Base-by-base conservation (phyloP, 2,888 invertebrate genomes). In the Agonopterix subpropinquella region DNA sequence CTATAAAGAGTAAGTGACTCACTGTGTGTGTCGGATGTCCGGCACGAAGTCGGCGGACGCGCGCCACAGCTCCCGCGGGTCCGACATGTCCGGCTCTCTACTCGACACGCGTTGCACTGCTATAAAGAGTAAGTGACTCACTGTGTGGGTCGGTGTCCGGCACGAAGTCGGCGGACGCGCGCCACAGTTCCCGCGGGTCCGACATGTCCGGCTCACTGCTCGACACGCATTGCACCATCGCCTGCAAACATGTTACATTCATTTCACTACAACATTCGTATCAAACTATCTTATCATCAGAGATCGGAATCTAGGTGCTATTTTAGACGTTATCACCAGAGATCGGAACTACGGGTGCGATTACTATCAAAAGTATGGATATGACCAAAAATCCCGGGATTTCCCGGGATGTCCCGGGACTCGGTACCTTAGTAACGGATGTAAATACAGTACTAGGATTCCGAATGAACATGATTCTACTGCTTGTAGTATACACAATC, bases 181-280 rank as follows among this genome's bases (percentile, higher is more conserved):
- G 68, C 85, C 84, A 85, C 8, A 70, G 51, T 11, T 86, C 81
- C 45, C 79, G 77, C 0, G 85, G 68, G 55, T 89, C 89, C 1
- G 83, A 81, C 67, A 84, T 80, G 58, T 95, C 95, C 36, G 93
- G 95, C 70, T 95, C 95, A 62, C 95, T 95, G 70, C 95, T 95
- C 36, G 96, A 95, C 54, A 96, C 94, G 73, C 95, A 96, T 73
- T 96, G 96, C 35, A 96, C 96, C 95, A 95, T 92, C 5, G 93
- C 92, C 92, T 92, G 83, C 10, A 78, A 73, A 39, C 28, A 28
- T 7, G 7, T 28, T 7, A 28, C 28, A 5, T 28, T 28, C 28
- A 28, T 28, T 28, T 28, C 28, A 28, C 28, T 5, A 28, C 28
- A 28, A 28, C 28, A 28, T 28, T 18, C 3, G 18, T 18, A 3